A percentile compares a stretch with the other conserved stretches of the same genome.
Conservation (phyloP, 2,888 invertebrate species). For the Callinectes sapidus region DNA sequence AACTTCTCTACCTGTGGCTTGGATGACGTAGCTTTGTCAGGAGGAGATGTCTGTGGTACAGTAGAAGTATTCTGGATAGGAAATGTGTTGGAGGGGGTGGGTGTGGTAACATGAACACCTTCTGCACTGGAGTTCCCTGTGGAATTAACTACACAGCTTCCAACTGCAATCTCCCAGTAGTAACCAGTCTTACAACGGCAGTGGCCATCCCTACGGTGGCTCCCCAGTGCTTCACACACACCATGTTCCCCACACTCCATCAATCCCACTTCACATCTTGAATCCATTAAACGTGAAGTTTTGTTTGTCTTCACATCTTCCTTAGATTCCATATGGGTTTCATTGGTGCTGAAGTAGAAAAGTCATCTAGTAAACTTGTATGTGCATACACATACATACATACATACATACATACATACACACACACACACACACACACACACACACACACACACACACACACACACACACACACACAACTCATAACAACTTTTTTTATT, state of each 20-base stretch:
- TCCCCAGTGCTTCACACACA: constrained; percentile 54
- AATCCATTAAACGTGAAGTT: not conserved
- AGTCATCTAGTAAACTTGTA: not conserved
- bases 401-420: too few relatives aligned
- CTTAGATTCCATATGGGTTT: not conserved
- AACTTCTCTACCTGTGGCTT: constrained; percentile 52
- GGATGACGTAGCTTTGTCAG: constrained; percentile 3
- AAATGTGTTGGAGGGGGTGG: not conserved
- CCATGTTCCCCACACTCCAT: constrained; percentile 61
- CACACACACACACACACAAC: too few relatives aligned
- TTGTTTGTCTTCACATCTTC: not conserved
- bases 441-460: not conserved
- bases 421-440: too few relatives aligned
- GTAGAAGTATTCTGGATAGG: not conserved
- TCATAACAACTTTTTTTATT: too few relatives aligned
- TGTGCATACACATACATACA: not conserved
- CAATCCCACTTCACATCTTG: constrained; percentile 53
- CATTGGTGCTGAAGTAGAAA: constrained; percentile 54
- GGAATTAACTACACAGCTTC: constrained; percentile 29
- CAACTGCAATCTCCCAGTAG: not conserved
- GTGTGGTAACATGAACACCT: not conserved
- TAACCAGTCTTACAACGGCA: constrained; percentile 56
- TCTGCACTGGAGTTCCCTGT: not conserved
- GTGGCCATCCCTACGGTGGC: constrained; percentile 60
- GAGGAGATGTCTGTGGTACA: not conserved